Evolutionary conservation across 2,888 invertebrate genomes (phyloP), one percentile per base, ranked within the genome.

Genomic region (Cetonia aurata): DNA sequence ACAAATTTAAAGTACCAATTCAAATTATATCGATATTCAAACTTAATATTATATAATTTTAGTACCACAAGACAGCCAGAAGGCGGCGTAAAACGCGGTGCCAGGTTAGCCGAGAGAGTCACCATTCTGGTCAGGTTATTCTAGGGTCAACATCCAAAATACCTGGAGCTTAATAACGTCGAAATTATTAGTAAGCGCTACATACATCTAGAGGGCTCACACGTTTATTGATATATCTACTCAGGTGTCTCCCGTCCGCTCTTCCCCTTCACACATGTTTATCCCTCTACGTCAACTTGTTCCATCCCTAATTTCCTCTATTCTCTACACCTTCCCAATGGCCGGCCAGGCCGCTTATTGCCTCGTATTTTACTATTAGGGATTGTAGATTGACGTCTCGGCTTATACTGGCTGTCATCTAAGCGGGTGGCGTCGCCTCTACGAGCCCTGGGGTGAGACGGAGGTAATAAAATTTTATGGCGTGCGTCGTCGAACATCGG

Each of bases 381-480:
- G 10, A 37, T 37, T 33, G 48, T 48, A 62, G 62, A 62, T 62
- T 62, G 62, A 62, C 62, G 48, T 62, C 48, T 62, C 62, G 48
- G 62, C 48, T 50, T 62, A 62, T 62, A 48, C 48, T 48, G 31
- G 33, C 33, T 48, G 62, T 15, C 62, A 62, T 62, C 48, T 15
- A 31, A 17, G 10, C 59, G 42, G n/a, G 13, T 15, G 42, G 15
- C 37, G 10, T 8, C 48, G 4, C 31, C 6, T 13, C 8, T 41
- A 56, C 56, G 56, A 41, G 37, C 25, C 15, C 37, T 37, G 2
- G 13, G 19, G 15, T 17, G 56, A 37, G 17, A 8, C 9, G 15
- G 17, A 12, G 12, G 62, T 62, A 62, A 69, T 69, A 69, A 55
- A 69, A 69, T 69, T 69, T 69, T 69, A 69, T 69, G 59, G 62